phyloP scores from a whole-genome alignment of 1,140 invertebrate genomes.

The Danaus plexippus region DNA sequence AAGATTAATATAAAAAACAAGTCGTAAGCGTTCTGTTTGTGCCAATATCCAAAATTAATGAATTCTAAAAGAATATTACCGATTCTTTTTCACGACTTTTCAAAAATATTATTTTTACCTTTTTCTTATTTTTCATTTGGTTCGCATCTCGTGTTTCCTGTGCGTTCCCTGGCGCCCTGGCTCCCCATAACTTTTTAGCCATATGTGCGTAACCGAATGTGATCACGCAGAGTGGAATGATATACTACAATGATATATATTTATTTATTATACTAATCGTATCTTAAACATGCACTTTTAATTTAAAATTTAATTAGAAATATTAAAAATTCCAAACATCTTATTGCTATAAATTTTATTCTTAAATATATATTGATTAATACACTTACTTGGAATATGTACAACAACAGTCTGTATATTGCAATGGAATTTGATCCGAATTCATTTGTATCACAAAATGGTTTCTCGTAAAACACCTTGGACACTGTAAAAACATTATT shows the following conservation, averaged over 20 bases:
- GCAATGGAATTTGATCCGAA: conserved; percentile 58
- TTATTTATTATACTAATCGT: neutral
- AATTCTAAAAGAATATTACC: too few species aligned
- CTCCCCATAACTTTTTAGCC: conserved; percentile 82
- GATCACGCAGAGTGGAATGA: conserved; percentile 83
- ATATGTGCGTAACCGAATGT: conserved; percentile 85
- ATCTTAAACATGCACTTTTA: too few species aligned
- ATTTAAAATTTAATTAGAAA: too few species aligned
- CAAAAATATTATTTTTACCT: conserved; percentile 69
- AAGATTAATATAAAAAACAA: too few species aligned
- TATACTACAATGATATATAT: conserved; percentile 74
- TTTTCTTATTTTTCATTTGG: conserved; percentile 85
- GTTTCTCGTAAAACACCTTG: conserved; percentile 49
- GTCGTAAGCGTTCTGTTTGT: too few species aligned
- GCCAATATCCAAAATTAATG: too few species aligned
- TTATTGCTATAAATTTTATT: neutral
- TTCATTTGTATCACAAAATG: conserved; percentile 55
- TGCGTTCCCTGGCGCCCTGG: conserved; percentile 81
- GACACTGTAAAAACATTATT: conserved; percentile 38
- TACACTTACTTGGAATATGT: conserved; percentile 60
- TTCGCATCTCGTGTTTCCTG: conserved; percentile 82
- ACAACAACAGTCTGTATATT: conserved; percentile 57
- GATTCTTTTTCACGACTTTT: too few species aligned
- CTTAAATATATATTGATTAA: neutral
- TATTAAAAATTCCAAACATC: too few species aligned